Evolutionary conservation across 2,113 vertebrate genomes (phyloP).

Genomic region (Bos indicus): DNA sequence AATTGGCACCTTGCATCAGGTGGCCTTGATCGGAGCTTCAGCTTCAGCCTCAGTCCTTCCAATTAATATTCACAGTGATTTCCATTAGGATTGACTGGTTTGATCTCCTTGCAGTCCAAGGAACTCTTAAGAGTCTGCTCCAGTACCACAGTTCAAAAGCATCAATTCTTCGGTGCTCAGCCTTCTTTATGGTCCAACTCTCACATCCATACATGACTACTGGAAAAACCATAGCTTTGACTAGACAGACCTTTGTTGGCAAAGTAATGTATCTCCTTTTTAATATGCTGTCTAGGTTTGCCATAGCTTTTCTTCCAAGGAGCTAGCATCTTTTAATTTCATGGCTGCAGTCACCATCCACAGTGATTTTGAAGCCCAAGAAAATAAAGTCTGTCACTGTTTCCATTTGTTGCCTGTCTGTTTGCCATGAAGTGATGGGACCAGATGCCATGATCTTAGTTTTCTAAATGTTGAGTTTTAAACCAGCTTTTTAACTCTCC

Average conservation of each 20-base stretch:
- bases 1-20: not conserved
- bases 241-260: not conserved
- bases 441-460: not conserved
- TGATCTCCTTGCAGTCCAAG: not conserved
- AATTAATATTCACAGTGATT: not conserved
- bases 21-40: not conserved
- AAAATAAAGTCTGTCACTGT: not conserved
- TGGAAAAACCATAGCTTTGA: not conserved
- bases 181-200: not conserved
- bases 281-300: not conserved
- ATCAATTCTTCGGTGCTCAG: not conserved
- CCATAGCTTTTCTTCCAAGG: not conserved
- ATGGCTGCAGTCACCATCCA: not conserved
- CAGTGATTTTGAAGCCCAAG: not conserved
- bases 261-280: not conserved
- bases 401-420: not conserved
- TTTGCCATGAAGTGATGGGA: not conserved
- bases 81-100: not conserved
- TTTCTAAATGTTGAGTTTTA: not conserved
- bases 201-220: not conserved
- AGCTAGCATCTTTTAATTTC: not conserved
- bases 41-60: not conserved
- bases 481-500: not conserved
- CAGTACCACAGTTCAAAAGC: not conserved
- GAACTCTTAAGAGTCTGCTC: not conserved